Percentiles rank a stretch among this genome's conserved stretches.
Conservation (phyloP, 2,113 vertebrate species). For the Sylvia atricapilla region DNA sequence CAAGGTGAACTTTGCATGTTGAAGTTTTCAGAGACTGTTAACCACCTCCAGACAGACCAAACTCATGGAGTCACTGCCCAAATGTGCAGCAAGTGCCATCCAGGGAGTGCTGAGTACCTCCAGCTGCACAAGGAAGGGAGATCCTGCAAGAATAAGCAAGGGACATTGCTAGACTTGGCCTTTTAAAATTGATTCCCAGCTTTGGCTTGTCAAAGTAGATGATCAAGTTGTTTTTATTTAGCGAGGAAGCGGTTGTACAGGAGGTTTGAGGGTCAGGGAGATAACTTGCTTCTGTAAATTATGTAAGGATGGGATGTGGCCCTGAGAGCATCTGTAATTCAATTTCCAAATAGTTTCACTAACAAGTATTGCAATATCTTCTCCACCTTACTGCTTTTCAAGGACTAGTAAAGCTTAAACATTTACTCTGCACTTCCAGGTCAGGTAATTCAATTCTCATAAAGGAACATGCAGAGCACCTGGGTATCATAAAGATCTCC, state of each 20-base stretch:
- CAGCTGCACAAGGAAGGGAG: background rate
- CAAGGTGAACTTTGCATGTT: background rate
- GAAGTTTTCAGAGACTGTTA: background rate
- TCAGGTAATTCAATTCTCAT: conserved; percentile 25
- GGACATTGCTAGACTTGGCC: background rate
- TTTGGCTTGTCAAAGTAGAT: background rate
- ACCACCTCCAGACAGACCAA: background rate
- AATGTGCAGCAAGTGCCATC: fast-evolving
- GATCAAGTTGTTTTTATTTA: conserved; percentile 31
- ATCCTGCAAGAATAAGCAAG: background rate
- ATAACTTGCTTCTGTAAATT: conserved; percentile 22
- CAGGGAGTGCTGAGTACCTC: background rate
- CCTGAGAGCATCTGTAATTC: background rate
- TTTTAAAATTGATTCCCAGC: background rate
- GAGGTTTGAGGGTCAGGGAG: conserved; percentile 9
- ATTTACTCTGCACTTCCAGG: conserved; percentile 21
- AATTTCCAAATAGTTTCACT: conserved; percentile 11
- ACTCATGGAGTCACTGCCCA: background rate
- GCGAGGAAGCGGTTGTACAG: background rate
- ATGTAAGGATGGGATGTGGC: background rate
- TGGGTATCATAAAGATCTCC: background rate
- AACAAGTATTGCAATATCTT: background rate
- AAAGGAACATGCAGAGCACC: background rate
- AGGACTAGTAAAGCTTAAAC: conserved; percentile 17
- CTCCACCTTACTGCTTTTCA: background rate